Conservation (phyloP, 64 coral and sea anemone genomes). For the Dendrophyllia cribrosa region DNA sequence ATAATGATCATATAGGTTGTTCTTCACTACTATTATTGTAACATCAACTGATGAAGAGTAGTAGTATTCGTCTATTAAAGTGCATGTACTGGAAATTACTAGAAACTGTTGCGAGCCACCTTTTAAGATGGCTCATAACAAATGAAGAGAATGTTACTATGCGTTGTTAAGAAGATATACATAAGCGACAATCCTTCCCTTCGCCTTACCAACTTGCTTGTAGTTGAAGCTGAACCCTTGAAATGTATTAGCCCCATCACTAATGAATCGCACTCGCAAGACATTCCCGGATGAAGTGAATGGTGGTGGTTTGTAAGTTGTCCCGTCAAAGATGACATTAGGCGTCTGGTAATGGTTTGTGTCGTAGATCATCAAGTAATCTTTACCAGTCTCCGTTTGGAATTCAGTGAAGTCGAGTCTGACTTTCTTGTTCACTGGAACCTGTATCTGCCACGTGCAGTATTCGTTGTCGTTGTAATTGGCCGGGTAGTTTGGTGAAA, state of each 20-base stretch:
- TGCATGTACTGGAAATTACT: too few relatives aligned
- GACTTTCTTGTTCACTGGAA: slow-evolving; percentile 77
- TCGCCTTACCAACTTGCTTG: slow-evolving; percentile 76
- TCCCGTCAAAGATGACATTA: slow-evolving; percentile 66
- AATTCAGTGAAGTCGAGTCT: slow-evolving; percentile 82
- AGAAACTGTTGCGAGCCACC: too few relatives aligned
- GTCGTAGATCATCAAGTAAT: slow-evolving; percentile 77
- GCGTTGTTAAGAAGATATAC: too few relatives aligned
- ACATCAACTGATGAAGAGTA: too few relatives aligned
- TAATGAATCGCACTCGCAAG: slow-evolving; percentile 73
- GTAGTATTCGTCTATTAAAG: too few relatives aligned
- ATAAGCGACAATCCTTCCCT: too few relatives aligned
- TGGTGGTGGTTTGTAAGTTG: slow-evolving; percentile 61
- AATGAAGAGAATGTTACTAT: too few relatives aligned
- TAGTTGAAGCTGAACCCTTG: slow-evolving; percentile 78
- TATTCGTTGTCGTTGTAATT: slow-evolving; percentile 81
- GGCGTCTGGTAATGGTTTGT: slow-evolving; percentile 20
- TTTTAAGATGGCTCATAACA: too few relatives aligned
- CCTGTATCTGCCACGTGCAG: slow-evolving; percentile 87
- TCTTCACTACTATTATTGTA: too few relatives aligned
- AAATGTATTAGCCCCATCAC: slow-evolving; percentile 60
- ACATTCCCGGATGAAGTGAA: slow-evolving; percentile 84
- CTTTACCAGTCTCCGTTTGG: slow-evolving; percentile 73
- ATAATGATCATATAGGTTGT: too few relatives aligned
- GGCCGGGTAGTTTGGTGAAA: slow-evolving; percentile 65